phyloP scores from a whole-genome alignment of 2,113 vertebrate species.

The Cygnus buccinator region DNA sequence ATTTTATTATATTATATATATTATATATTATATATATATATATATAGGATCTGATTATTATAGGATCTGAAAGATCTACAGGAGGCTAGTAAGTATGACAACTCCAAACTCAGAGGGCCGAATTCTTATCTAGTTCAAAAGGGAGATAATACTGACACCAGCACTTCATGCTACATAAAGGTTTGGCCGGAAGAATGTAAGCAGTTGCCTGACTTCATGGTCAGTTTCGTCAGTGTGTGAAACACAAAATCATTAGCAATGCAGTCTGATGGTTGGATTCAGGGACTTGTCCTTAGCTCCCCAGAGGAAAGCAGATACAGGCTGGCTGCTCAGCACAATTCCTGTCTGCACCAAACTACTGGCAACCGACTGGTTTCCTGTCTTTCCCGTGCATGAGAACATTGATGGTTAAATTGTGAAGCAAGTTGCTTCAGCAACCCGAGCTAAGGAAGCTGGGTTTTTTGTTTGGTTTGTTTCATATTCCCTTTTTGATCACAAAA shows the following conservation, averaged over 20 bases:
- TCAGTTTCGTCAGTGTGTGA: not conserved
- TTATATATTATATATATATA: too few relatives aligned
- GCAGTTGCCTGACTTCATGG: not conserved
- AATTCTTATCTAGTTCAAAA: not conserved
- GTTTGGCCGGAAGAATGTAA: not conserved
- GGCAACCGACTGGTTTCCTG: not conserved
- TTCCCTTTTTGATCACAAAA: not conserved
- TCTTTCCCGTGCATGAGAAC: not conserved
- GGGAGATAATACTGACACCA: not conserved
- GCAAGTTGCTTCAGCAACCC: too few relatives aligned
- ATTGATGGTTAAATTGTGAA: not conserved
- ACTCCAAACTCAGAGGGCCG: not conserved
- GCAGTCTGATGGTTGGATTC: accelerated
- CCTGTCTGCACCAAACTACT: not conserved
- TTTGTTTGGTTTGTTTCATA: not conserved
- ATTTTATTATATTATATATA: too few relatives aligned
- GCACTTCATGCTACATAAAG: not conserved
- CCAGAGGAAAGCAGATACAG: too few relatives aligned
- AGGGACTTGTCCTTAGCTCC: not conserved
- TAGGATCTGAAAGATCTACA: not conserved
- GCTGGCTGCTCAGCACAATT: not conserved
- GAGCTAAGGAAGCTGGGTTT: not conserved
- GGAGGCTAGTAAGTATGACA: not conserved
- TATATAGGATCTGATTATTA: not conserved
- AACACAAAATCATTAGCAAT: accelerated